These are phyloP conservation scores for Hydrolagus affinis DNA, from an alignment of 2,113 vertebrate genomes.

Conservation along the genomic window DNA sequence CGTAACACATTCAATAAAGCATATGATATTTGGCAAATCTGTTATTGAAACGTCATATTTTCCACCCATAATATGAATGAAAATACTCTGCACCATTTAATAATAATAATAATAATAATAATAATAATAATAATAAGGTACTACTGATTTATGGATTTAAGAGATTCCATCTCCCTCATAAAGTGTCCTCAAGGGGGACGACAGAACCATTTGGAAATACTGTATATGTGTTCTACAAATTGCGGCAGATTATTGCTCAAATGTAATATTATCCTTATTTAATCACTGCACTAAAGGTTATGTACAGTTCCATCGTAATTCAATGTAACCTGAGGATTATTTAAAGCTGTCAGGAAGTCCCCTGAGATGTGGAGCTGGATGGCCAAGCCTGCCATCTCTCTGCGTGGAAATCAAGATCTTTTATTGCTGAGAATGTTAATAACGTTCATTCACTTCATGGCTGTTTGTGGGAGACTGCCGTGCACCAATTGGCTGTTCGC, in stretches of 20 bases:
- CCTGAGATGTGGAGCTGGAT: too few relatives aligned
- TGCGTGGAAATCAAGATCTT: neutral
- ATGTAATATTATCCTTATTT: constrained; percentile 10
- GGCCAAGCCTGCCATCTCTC: neutral
- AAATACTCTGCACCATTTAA: too few relatives aligned
- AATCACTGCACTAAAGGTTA: neutral
- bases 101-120: too few relatives aligned
- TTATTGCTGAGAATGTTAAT: neutral
- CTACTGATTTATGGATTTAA: too few relatives aligned
- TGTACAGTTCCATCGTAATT: neutral
- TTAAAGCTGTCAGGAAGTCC: neutral
- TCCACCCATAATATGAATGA: too few relatives aligned
- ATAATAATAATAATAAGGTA: too few relatives aligned
- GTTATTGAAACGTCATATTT: too few relatives aligned
- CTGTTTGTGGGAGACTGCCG: neutral
- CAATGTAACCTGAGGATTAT: neutral
- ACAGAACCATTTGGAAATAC: neutral
- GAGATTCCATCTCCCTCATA: too few relatives aligned
- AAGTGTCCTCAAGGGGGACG: neutral
- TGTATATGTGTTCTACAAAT: neutral
- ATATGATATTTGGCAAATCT: too few relatives aligned
- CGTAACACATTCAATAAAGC: too few relatives aligned
- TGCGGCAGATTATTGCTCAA: too few relatives aligned
- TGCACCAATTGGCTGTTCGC: too few relatives aligned
- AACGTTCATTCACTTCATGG: neutral